Evolutionary conservation across 2,113 vertebrate species (phyloP).

Genomic region (Cairina moschata): DNA sequence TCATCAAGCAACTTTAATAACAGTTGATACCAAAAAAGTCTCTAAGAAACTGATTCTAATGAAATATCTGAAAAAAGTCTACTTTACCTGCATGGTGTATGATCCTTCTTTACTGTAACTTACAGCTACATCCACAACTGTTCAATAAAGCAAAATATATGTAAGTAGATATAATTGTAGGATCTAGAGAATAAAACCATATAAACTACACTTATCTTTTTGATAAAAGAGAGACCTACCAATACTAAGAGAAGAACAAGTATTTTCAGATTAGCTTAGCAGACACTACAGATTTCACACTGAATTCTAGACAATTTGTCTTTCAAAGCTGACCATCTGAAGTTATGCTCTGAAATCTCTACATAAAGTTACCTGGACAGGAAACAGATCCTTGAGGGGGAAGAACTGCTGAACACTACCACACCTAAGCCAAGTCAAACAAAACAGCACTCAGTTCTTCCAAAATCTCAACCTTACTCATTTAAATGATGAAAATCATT

Average conservation of each 20-base stretch:
- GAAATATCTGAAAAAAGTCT: not conserved
- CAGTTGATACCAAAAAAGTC: not conserved
- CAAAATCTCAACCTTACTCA: not conserved
- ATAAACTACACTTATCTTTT: not conserved
- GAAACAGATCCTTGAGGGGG: not conserved
- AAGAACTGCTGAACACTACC: not conserved
- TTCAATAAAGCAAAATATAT: conserved; percentile 42
- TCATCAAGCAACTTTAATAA: not conserved
- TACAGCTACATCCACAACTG: conserved; percentile 85
- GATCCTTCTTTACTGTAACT: conserved; percentile 87
- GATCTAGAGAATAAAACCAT: not conserved
- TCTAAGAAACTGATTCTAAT: not conserved
- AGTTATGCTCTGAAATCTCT: not conserved
- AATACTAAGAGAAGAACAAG: not conserved
- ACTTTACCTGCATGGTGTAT: conserved; percentile 91
- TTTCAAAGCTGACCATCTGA: not conserved
- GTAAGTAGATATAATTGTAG: not conserved
- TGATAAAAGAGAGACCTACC: not conserved
- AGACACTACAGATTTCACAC: not conserved
- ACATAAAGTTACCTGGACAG: not conserved
- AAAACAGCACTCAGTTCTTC: not conserved
- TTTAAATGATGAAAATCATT: not conserved
- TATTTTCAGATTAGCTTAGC: not conserved
- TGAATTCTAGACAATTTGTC: not conserved
- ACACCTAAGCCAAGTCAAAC: not conserved